Evolutionary conservation across 2,113 vertebrate species (phyloP), one percentile per base, ranked within the genome.

Genomic region (Elephantulus edwardii): DNA sequence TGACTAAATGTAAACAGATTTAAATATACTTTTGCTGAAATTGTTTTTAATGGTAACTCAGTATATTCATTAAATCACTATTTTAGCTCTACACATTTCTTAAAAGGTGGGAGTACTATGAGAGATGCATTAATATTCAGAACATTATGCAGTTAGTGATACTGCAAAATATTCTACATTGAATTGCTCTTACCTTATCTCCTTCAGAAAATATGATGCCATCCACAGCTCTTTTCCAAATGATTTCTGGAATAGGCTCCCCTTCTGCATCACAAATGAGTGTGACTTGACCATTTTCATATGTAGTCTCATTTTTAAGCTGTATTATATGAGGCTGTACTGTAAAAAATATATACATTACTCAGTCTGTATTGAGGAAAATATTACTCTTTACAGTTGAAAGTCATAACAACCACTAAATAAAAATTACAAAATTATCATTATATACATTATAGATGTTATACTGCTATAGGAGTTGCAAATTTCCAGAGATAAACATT

Each of bases 251-350:
- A 85, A 98, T 68, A 17, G 99, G 99, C 96, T 99, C 99, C 24
- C 99, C 99, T 96, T 99, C 99, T 9, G 99, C 98, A 93, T 99
- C 98, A 91, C 99, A 99, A 94, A 98, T 97, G 94, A 99, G 98
- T 83, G 98, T 98, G 92, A 98, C 97, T 79, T 98, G 98, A 75
- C 98, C 99, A 96, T 99, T 98, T 97, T 99, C 99, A 93, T 98
- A 98, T 0, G 98, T 98, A 1, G 99, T 99, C 97, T 99, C 98
- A 95, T 99, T 99, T 95, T 98, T 98, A 96, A 99, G 98, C 96
- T 98, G 98, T 96, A 98, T 99, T 97, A 99, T 99, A 92, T 99
- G 99, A 96, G 99, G 99, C 97, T 99, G 98, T 96, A 99, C 99
- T 99, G 98, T 98, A 98, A 97, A 98, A 96, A 98, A 97, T 93